Percentiles rank a stretch among this genome's conserved stretches.
phyloP scores from a whole-genome alignment of 2,888 invertebrate genomes.

The Zonitis immaculata region DNA sequence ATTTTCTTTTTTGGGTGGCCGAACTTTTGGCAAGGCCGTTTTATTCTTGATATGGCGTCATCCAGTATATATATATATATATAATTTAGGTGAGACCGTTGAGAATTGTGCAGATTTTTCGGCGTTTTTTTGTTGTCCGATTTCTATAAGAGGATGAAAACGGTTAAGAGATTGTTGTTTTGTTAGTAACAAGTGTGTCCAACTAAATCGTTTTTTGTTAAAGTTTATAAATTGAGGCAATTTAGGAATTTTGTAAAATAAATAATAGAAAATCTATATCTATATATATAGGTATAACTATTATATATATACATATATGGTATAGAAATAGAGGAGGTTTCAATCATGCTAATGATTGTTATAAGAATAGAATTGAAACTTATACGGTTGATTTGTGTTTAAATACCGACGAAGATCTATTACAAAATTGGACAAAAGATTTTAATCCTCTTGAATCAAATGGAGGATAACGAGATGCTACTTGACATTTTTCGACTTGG shows the following conservation, averaged over 20 bases:
- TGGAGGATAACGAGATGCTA: slow-evolving; percentile 9
- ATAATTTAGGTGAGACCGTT: slow-evolving; percentile 14
- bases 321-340: slow-evolving; percentile 17
- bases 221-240: slow-evolving; percentile 24
- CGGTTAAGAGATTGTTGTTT: slow-evolving; percentile 22
- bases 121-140: slow-evolving; percentile 7
- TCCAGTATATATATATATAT: too few relatives aligned
- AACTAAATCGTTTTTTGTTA: slow-evolving; percentile 27
- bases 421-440: slow-evolving; percentile 2
- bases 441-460: slow-evolving; percentile 3
- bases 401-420: slow-evolving; percentile 12
- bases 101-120: slow-evolving; percentile 13
- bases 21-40: too few relatives aligned
- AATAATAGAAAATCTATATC: too few relatives aligned
- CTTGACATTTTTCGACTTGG: slow-evolving; percentile 14
- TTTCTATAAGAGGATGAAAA: slow-evolving; percentile 16
- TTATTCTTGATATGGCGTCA: neutral
- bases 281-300: too few relatives aligned
- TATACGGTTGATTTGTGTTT: slow-evolving; percentile 24
- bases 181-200: slow-evolving; percentile 24
- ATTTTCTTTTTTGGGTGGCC: too few relatives aligned
- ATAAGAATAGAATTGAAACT: slow-evolving; percentile 11
- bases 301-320: too few relatives aligned
- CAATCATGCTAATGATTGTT: slow-evolving; percentile 20
- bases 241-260: slow-evolving; percentile 22